Percentiles rank a stretch among this genome's conserved stretches.
These are phyloP conservation scores for Struthidea cinerea DNA, from an alignment of 2,113 vertebrate genomes.

Conservation along the genomic window DNA sequence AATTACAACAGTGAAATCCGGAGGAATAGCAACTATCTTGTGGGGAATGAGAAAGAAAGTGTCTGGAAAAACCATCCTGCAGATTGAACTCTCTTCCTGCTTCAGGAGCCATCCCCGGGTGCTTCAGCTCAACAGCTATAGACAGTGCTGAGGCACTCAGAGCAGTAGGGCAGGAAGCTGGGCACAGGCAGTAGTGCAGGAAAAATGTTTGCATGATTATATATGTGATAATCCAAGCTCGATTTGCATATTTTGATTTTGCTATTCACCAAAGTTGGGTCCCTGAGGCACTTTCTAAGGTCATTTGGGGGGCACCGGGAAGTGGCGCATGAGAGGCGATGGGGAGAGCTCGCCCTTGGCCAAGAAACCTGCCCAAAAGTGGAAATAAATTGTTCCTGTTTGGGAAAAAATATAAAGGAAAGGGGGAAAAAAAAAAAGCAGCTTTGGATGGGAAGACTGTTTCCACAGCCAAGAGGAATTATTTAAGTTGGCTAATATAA, in stretches of 20 bases:
- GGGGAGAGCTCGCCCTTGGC: background rate
- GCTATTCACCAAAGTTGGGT: slow-evolving; percentile 45
- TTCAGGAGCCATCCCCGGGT: slow-evolving; percentile 54
- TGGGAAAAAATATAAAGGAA: background rate
- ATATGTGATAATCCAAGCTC: background rate
- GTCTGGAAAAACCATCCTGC: slow-evolving; percentile 28
- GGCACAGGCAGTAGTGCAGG: slow-evolving; percentile 8
- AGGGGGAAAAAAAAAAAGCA: background rate
- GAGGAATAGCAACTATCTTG: slow-evolving; percentile 35
- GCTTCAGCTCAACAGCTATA: slow-evolving; percentile 63
- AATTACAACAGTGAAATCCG: slow-evolving; percentile 35
- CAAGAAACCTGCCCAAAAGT: slow-evolving; percentile 32
- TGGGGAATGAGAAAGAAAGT: slow-evolving; percentile 48
- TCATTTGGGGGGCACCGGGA: background rate
- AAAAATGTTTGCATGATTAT: slow-evolving; percentile 33
- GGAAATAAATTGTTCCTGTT: slow-evolving; percentile 37
- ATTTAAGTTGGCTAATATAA: slow-evolving; percentile 53
- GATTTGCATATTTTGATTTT: slow-evolving; percentile 53
- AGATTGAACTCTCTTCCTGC: slow-evolving; percentile 58
- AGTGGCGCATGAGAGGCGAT: background rate
- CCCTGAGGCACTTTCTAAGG: background rate
- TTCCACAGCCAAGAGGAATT: slow-evolving; percentile 59
- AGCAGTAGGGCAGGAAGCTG: slow-evolving; percentile 52
- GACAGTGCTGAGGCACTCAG: slow-evolving; percentile 35
- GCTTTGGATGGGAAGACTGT: slow-evolving; percentile 29